These are phyloP conservation scores for Gandaritis pyraliata DNA, from an alignment of 2,888 invertebrate genomes.

Conservation along the genomic window DNA sequence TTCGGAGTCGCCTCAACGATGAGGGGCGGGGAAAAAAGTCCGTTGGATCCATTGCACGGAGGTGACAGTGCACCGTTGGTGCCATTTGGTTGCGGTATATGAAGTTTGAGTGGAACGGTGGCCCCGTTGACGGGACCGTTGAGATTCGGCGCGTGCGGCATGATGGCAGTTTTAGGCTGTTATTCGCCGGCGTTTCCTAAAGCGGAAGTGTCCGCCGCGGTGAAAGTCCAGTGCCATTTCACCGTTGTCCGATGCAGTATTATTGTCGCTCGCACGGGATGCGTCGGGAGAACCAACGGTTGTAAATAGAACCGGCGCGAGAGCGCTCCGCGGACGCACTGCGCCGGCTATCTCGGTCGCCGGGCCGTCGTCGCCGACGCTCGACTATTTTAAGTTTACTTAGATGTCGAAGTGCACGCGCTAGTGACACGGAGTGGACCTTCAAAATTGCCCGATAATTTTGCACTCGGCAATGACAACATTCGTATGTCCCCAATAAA, in stretches of 20 bases:
- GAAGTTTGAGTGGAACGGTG: slow-evolving; percentile 60
- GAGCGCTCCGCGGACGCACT: slow-evolving; percentile 79
- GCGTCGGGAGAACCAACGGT: slow-evolving; percentile 75
- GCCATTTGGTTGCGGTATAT: slow-evolving; percentile 67
- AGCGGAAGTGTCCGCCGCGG: slow-evolving; percentile 74
- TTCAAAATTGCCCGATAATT: slow-evolving; percentile 59
- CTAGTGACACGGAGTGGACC: slow-evolving; percentile 71
- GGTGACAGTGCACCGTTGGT: slow-evolving; percentile 42
- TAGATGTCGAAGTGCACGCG: slow-evolving; percentile 82
- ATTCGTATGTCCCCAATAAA: slow-evolving; percentile 41
- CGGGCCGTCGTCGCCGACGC: slow-evolving; percentile 72
- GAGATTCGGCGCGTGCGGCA: slow-evolving; percentile 67
- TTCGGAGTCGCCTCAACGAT: slow-evolving; percentile 72
- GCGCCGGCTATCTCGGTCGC: slow-evolving; percentile 82
- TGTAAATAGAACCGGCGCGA: slow-evolving; percentile 82
- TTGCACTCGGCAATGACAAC: slow-evolving; percentile 51
- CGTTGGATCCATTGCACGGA: slow-evolving; percentile 54
- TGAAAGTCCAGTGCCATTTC: slow-evolving; percentile 81
- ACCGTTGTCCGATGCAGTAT: slow-evolving; percentile 69
- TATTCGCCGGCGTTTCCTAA: slow-evolving; percentile 72
- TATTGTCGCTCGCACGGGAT: slow-evolving; percentile 72
- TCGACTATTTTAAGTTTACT: slow-evolving; percentile 82
- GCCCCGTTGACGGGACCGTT: slow-evolving; percentile 51
- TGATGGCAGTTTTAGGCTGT: slow-evolving; percentile 51
- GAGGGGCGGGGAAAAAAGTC: slow-evolving; percentile 69